These are phyloP conservation scores for Illadopsis cleaveri DNA, from an alignment of 2,113 vertebrate species.

Conservation along the genomic window DNA sequence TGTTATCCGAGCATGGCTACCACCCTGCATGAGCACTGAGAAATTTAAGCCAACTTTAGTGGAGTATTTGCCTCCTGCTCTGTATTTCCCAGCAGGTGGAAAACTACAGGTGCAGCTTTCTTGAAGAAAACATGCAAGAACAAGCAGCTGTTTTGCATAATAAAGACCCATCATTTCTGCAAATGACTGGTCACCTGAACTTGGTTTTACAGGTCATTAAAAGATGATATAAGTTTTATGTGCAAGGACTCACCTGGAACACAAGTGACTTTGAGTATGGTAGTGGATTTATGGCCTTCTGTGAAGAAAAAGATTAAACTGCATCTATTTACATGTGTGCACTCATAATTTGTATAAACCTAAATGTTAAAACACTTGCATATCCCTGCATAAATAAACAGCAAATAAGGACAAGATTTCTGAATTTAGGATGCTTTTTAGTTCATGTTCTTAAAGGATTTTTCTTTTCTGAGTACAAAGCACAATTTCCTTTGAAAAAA, in stretches of 20 bases:
- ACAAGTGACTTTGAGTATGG: not conserved
- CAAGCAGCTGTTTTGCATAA: not conserved
- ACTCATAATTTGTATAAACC: not conserved
- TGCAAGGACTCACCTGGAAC: not conserved
- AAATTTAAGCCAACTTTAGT: not conserved
- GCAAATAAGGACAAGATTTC: slow-evolving; percentile 10
- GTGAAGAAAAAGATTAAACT: not conserved
- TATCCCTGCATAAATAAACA: slow-evolving; percentile 26
- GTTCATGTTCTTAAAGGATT: not conserved
- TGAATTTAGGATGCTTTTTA: slow-evolving; percentile 18
- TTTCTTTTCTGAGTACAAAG: slow-evolving; percentile 9
- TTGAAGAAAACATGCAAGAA: not conserved
- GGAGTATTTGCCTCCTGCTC: not conserved
- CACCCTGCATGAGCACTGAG: not conserved
- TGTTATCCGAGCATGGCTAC: not conserved
- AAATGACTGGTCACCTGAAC: not conserved
- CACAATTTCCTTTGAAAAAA: not conserved
- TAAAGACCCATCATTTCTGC: not conserved
- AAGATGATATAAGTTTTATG: not conserved
- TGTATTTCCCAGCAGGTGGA: not conserved
- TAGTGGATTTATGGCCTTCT: not conserved
- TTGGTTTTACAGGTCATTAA: not conserved
- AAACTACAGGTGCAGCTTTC: not conserved
- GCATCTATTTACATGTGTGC: not conserved
- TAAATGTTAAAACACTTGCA: slow-evolving; percentile 12